Conservation (phyloP, 2,113 vertebrate genomes). For the Tiliqua scincoides region DNA sequence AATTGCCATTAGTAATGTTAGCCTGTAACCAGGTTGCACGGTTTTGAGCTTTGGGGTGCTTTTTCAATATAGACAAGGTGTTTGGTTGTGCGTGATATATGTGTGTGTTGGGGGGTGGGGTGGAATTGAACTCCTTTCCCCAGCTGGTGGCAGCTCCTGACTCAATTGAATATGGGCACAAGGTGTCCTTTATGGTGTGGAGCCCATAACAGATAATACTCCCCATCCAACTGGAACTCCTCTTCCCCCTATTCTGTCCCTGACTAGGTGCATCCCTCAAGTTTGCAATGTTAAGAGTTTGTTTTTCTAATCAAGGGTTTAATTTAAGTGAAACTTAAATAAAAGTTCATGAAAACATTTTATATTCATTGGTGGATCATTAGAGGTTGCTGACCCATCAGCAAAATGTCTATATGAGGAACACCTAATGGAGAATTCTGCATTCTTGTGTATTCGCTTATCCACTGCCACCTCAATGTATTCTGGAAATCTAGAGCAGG, state of each 20-base stretch:
- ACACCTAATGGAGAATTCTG: neutral
- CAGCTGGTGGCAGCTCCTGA: neutral
- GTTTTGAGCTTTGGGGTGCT: conserved; percentile 15
- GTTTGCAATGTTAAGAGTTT: neutral
- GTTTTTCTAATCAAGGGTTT: conserved; percentile 27
- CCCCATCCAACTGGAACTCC: neutral
- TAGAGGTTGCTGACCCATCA: neutral
- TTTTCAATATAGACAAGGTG: neutral
- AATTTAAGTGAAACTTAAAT: conserved; percentile 34
- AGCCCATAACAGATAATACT: neutral
- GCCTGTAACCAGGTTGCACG: conserved; percentile 5
- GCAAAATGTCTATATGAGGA: neutral
- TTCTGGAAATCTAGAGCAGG: neutral
- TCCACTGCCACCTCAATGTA: too few relatives aligned
- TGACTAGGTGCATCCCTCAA: neutral
- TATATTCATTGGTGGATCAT: neutral
- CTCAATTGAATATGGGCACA: neutral
- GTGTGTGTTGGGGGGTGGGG: neutral
- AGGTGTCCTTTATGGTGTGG: neutral
- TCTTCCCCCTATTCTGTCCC: neutral
- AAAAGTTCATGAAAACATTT: neutral
- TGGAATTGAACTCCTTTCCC: neutral
- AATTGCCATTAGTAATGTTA: conserved; percentile 15
- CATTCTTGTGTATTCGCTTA: neutral
- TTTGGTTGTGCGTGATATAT: neutral